These are phyloP conservation scores for Aphaenogaster floridana DNA, from an alignment of 1,140 invertebrate species.

Conservation along the genomic window DNA sequence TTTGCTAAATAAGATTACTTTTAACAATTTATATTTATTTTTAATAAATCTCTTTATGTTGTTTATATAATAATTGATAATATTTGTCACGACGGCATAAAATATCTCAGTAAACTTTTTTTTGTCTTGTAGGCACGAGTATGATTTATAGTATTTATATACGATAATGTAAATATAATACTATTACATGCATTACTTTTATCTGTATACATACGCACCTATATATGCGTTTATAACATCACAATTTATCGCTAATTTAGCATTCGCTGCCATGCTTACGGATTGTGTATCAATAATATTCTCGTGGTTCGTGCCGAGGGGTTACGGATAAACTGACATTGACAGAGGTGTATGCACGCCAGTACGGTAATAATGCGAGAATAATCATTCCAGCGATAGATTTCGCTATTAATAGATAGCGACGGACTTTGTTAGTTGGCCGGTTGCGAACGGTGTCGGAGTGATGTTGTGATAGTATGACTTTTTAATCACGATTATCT, in stretches of 20 bases:
- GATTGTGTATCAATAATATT: conserved; percentile 30
- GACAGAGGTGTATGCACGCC: conserved; percentile 35
- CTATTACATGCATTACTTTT: not conserved
- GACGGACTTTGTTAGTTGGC: conserved; percentile 12
- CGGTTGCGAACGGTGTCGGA: not conserved
- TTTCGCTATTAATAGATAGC: conserved; percentile 59
- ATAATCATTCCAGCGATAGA: conserved; percentile 47
- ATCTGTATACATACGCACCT: not conserved
- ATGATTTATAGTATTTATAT: not conserved
- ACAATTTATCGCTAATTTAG: conserved; percentile 15
- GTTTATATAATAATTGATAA: not conserved
- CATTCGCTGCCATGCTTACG: not conserved
- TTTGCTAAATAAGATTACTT: conserved; percentile 2
- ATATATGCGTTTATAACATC: not conserved
- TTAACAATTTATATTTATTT: not conserved
- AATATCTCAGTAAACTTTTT: not conserved
- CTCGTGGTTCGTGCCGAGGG: not conserved
- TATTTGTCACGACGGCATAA: not conserved
- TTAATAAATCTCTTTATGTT: not conserved
- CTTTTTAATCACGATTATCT: conserved; percentile 56
- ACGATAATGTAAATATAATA: not conserved
- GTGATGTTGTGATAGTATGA: conserved; percentile 12
- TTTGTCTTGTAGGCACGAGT: not conserved
- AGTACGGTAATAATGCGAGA: conserved; percentile 44
- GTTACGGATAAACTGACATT: conserved; percentile 49